Conservation (phyloP, 1,140 invertebrate species). For the Harpegnathos saltator region DNA sequence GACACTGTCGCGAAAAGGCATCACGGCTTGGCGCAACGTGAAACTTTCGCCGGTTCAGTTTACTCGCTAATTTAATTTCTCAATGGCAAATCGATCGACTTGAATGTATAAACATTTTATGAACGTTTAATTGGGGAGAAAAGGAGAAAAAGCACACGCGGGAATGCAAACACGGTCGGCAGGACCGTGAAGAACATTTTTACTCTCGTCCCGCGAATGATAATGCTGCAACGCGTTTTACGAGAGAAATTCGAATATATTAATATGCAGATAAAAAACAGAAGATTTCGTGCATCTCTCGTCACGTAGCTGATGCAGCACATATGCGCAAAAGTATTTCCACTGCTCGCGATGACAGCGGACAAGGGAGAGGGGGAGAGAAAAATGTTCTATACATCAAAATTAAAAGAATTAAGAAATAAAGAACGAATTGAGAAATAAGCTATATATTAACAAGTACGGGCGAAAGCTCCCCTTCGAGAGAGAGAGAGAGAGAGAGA, state of each 20-base stretch:
- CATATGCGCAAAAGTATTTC: too few relatives aligned
- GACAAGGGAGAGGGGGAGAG: too few relatives aligned
- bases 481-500: too few relatives aligned
- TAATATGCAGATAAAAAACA: not conserved
- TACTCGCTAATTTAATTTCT: constrained; percentile 10
- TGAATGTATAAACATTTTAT: too few relatives aligned
- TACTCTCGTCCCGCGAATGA: too few relatives aligned
- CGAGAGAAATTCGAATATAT: not conserved
- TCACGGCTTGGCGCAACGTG: constrained; percentile 5
- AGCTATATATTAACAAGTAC: constrained; percentile 46
- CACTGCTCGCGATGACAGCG: not conserved
- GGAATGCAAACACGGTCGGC: too few relatives aligned
- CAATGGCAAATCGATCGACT: constrained; percentile 1
- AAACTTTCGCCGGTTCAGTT: not conserved
- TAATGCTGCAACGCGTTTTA: not conserved
- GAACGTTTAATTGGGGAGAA: too few relatives aligned
- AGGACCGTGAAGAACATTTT: too few relatives aligned
- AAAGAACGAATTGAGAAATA: constrained; percentile 43
- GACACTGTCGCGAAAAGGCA: constrained; percentile 40
- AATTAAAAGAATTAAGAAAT: constrained; percentile 38
- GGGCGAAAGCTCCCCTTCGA: constrained; percentile 30
- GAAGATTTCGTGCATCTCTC: not conserved
- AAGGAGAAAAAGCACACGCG: too few relatives aligned
- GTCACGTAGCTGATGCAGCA: too few relatives aligned
- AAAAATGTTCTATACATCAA: constrained; percentile 38